Conservation (phyloP, 2,113 vertebrate species). For the Oxyura jamaicensis region DNA sequence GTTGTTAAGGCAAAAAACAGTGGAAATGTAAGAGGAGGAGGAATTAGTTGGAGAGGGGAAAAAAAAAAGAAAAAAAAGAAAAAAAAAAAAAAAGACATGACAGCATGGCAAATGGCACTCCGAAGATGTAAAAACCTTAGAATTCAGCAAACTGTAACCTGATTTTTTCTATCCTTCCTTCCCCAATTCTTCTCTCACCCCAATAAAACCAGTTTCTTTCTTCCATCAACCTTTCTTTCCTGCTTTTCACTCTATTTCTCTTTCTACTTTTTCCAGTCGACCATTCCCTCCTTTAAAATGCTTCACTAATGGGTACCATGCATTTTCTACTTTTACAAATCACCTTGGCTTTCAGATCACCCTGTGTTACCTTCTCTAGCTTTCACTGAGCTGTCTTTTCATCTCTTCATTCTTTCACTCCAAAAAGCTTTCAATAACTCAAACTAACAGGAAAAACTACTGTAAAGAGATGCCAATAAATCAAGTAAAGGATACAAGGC, state of each 20-base stretch:
- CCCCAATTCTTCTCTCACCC: not conserved
- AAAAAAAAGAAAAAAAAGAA: not conserved
- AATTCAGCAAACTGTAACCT: not conserved
- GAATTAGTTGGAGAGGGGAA: not conserved
- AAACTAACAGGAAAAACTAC: not conserved
- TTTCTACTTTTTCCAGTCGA: not conserved
- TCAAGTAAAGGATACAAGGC: not conserved
- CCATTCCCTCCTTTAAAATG: not conserved
- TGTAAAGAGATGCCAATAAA: not conserved
- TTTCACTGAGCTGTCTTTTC: not conserved
- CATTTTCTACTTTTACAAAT: not conserved
- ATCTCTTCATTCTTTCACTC: not conserved
- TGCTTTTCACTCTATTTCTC: not conserved
- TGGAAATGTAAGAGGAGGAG: conserved; percentile 6
- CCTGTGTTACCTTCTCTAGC: not conserved
- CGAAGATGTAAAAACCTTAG: not conserved
- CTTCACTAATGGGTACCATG: not conserved
- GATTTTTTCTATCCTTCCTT: not conserved
- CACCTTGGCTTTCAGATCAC: not conserved
- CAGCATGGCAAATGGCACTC: not conserved
- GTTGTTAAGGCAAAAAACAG: not conserved
- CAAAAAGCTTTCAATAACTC: not conserved
- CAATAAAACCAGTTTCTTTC: not conserved
- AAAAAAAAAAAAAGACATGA: not conserved
- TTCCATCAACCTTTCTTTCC: not conserved